These are phyloP conservation scores for Eupithecia vulgata DNA, from an alignment of 2,888 invertebrate species.

Conservation along the genomic window DNA sequence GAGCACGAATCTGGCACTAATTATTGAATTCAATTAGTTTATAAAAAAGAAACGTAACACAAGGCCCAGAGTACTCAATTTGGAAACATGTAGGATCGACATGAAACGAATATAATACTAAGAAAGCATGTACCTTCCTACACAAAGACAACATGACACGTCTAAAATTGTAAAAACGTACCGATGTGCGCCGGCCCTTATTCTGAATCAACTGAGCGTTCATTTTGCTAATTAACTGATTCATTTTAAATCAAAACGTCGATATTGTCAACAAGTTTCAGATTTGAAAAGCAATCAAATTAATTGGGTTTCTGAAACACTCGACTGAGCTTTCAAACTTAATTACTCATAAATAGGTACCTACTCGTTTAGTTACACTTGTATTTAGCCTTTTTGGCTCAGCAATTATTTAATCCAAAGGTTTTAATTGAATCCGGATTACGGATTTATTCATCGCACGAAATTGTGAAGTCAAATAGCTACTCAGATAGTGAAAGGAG, in stretches of 20 bases:
- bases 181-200: conserved; percentile 17
- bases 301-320: conserved; percentile 18
- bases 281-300: conserved; percentile 15
- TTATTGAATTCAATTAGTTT: background rate
- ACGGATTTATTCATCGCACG: background rate
- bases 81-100: too few relatives aligned
- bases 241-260: conserved; percentile 20
- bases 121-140: background rate
- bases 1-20: background rate
- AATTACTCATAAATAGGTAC: conserved; percentile 12
- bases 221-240: conserved; percentile 24
- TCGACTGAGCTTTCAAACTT: conserved; percentile 20
- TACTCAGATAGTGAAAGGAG: background rate
- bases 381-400: background rate
- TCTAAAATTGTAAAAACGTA: background rate
- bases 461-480: background rate
- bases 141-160: background rate
- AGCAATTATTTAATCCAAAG: background rate
- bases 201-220: conserved; percentile 15
- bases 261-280: conserved; percentile 21
- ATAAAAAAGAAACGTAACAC: background rate
- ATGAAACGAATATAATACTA: background rate
- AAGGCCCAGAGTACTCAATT: too few relatives aligned
- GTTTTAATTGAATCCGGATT: background rate
- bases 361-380: background rate